These are phyloP conservation scores for Spongilla lacustris DNA, from an alignment of 37 sponge, comb jelly and placozoan genomes.

Conservation along the genomic window DNA sequence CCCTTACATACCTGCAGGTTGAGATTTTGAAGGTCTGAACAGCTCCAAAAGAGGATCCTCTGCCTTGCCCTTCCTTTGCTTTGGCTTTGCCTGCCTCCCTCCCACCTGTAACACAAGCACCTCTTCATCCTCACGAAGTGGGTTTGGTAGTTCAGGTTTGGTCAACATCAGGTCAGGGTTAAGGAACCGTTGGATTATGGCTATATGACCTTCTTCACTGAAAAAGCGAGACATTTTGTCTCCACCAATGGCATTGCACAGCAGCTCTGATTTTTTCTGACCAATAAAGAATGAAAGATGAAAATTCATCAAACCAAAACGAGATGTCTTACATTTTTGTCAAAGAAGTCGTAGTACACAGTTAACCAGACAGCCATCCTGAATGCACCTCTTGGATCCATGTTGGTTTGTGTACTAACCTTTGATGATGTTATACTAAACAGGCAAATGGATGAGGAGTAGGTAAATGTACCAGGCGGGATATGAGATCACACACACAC, in stretches of 20 bases:
- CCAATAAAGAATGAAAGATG: too few species aligned
- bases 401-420: too few species aligned
- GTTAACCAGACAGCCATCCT: conserved; percentile 77
- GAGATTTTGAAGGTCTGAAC: not conserved
- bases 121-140: not conserved
- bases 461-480: not conserved
- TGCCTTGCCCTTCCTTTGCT: not conserved
- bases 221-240: not conserved
- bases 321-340: too few species aligned
- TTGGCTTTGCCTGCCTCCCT: not conserved
- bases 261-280: too few species aligned
- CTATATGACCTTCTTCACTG: not conserved
- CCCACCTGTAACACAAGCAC: too few species aligned
- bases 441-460: not conserved
- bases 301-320: too few species aligned
- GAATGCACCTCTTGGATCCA: conserved; percentile 4
- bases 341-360: conserved; percentile 62
- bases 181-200: not conserved
- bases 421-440: too few species aligned
- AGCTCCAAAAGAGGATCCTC: not conserved
- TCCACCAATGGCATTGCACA: not conserved
- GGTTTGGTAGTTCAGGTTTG: not conserved
- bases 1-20: not conserved
- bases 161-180: not conserved
- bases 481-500: not conserved